Evolutionary conservation across 2,888 invertebrate genomes (phyloP), one percentile per base, ranked within the genome.

Genomic region (Drosophila helvetica): DNA sequence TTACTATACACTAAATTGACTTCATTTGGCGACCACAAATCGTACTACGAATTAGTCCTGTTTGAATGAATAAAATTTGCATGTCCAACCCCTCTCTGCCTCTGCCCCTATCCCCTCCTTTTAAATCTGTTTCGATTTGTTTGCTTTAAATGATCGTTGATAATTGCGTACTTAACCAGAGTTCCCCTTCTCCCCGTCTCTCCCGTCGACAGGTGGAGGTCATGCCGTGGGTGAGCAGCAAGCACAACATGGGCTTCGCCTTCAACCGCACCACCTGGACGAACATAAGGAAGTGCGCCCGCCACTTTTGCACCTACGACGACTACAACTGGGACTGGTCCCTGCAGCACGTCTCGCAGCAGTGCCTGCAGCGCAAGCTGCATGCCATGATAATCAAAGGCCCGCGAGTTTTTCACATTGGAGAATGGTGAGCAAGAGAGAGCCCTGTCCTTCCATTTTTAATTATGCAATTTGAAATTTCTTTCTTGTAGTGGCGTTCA

Each of bases 321-420:
- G 99, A 99, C 90, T 99, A 99, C 92, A 99, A 99, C 91, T 99
- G 99, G 99, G 99, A 99, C 90, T 99, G 99, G 96, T 98, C 98
- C 0, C 92, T 99, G 76, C 95, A 98, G 77, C 96, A 98, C 91
- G 94, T 98, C 57, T 97, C 98, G 1, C 97, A 97, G 92, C 96
- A 96, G 81, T 95, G 96, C 88, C 93, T 96, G 67, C 93, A 94
- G 0, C 93, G 93, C 63, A 96, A 96, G 82, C 94, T 99, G 73
- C 95, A 96, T 80, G 96, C 98, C 1, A 96, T 99, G 93, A 95
- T 98, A 80, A 96, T 98, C 89, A 96, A 97, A 86, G 98, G 98
- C 0, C 98, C 99, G 0, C 93, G 99, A 69, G 98, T 99, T 66
- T 98, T 99, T 93, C 99, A 99, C 93, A 98, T 99, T 88, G 99